Evolutionary conservation across 2,888 invertebrate genomes (phyloP), one percentile per base, ranked within the genome.

Genomic region (Tenthredo notha): DNA sequence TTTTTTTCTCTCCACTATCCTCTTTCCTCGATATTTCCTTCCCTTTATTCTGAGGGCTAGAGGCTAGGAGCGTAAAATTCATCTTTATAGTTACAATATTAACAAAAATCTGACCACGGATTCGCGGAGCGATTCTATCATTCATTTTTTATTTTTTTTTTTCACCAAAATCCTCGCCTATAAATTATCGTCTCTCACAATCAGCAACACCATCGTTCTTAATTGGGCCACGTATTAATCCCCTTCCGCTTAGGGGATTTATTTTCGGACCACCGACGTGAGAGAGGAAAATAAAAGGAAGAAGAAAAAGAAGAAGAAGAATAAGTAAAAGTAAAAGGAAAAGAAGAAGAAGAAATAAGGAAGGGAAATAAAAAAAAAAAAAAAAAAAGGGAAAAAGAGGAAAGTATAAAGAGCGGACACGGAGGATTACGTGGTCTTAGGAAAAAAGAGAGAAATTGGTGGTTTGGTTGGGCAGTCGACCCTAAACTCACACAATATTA

Each of bases 211-310:
- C 84, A 82, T 86, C 86, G 86, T 70, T 86, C 88, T 89, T 90
- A 90, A 90, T 90, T 90, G 88, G 89, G 86, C 87, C 89, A 77
- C 88, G 88, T 88, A 89, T 90, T 90, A 90, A 90, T 90, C 86
- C 88, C 87, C 87, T 86, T 87, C 86, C 83, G 85, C 89, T 88
- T 72, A 87, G 87, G 87, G 87, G 88, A 89, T 90, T 90, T 89
- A 89, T 90, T 88, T 87, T 83, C 70, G 29, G 83, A 83, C 70
- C 70, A 40, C 58, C 61, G 58, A 61, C 61, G 50, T 72, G 84
- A 74, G 75, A 84, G 58, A 58, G 54, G 12, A 12, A 74, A 77
- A 85, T 85, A 84, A 83, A 84, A 85, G 72, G 77, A 84, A 85
- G 78, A 72, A 58, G 67, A 87, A 84, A 74, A 25, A 61, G 75